Evolutionary conservation across 2,113 vertebrate genomes (phyloP).

Genomic region (Ibidorhyncha struthersii): DNA sequence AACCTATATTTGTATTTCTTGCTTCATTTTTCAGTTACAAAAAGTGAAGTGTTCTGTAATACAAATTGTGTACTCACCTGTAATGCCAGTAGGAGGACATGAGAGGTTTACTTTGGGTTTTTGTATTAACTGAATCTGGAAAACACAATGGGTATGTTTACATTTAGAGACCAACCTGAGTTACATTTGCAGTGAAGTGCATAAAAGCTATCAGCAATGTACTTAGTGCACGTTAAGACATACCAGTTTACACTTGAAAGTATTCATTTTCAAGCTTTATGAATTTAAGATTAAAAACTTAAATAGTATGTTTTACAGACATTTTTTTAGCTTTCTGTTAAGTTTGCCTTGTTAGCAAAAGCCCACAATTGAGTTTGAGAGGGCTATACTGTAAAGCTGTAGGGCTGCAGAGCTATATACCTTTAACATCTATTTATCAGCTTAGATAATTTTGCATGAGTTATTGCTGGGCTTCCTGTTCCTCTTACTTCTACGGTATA

Average conservation of each 20-base stretch:
- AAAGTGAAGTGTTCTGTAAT: not conserved
- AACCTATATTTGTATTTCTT: not conserved
- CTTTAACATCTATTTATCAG: not conserved
- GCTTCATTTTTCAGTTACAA: not conserved
- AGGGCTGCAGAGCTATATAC: not conserved
- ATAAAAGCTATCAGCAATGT: not conserved
- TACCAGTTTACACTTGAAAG: not conserved
- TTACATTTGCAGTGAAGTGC: not conserved
- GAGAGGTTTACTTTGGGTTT: not conserved
- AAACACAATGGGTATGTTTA: not conserved
- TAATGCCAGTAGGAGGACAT: not conserved
- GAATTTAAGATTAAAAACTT: not conserved
- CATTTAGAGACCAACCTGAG: not conserved
- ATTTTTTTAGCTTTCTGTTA: not conserved
- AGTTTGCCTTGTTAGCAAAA: not conserved
- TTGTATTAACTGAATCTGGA: not conserved
- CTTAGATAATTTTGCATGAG: not conserved
- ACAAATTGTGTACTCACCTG: not conserved
- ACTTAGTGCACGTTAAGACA: not conserved
- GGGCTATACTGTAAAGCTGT: not conserved
- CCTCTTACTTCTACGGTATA: not conserved
- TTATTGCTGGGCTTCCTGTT: not conserved
- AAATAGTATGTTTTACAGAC: not conserved
- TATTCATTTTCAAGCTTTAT: not conserved
- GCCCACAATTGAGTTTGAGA: not conserved